Percentiles rank a stretch among this genome's conserved stretches.
phyloP scores from a whole-genome alignment of 2,888 invertebrate genomes.

The Crepidodera aurea region DNA sequence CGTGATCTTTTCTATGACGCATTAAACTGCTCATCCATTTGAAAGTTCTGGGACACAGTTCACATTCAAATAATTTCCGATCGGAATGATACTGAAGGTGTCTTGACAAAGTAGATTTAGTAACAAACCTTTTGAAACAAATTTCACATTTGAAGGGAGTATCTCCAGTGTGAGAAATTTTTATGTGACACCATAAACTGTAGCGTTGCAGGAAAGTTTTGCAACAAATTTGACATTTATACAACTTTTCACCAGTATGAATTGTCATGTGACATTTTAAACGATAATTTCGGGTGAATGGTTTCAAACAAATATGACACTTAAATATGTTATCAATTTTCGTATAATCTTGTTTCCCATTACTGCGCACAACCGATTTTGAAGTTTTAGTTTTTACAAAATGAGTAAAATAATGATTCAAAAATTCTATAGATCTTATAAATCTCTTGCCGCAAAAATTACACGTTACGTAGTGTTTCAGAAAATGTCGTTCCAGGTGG shows the following conservation, averaged over 20 bases:
- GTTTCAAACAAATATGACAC: not conserved
- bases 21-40: not conserved
- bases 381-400: not conserved
- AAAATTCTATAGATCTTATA: not conserved
- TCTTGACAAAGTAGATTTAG: not conserved
- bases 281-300: not conserved
- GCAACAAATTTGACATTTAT: not conserved
- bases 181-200: not conserved
- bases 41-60: not conserved
- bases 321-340: not conserved
- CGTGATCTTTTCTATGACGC: not conserved
- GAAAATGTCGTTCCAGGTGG: not conserved
- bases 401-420: not conserved
- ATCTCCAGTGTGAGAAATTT: not conserved
- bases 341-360: too few relatives aligned
- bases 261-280: not conserved
- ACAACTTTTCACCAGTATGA: not conserved
- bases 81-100: not conserved
- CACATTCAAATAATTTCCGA: not conserved
- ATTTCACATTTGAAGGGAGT: not conserved
- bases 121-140: not conserved
- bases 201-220: not conserved
- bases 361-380: too few relatives aligned
- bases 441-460: not conserved
- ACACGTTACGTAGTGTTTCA: not conserved